Evolutionary conservation across 2,888 invertebrate species (phyloP).

Genomic region (Euzophera pinguis): DNA sequence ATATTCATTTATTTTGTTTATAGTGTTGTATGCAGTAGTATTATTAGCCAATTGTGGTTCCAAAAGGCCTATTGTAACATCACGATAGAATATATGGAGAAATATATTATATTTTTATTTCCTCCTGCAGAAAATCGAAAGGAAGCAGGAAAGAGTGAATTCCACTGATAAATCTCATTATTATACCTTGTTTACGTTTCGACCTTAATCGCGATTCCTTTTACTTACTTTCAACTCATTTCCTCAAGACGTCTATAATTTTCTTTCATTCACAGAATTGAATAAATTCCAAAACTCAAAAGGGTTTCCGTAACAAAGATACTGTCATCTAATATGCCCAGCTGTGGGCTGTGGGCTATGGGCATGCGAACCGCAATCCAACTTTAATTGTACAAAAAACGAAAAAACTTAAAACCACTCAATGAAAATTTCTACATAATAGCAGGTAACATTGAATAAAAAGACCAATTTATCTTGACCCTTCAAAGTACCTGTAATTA

Average conservation of each 20-base stretch:
- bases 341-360: constrained; percentile 36
- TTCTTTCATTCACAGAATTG: too few relatives aligned
- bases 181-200: background rate
- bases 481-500: background rate
- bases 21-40: too few relatives aligned
- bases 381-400: constrained; percentile 52
- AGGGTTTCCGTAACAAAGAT: constrained; percentile 41
- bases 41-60: too few relatives aligned
- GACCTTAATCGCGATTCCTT: background rate
- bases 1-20: too few relatives aligned
- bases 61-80: too few relatives aligned
- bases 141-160: background rate
- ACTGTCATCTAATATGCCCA: constrained; percentile 57
- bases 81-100: background rate
- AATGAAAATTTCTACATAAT: constrained; percentile 51
- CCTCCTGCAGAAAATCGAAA: background rate
- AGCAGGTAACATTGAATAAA: constrained; percentile 41
- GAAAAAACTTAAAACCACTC: constrained; percentile 41
- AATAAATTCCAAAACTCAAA: constrained; percentile 13
- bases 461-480: constrained; percentile 28
- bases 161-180: background rate
- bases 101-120: background rate
- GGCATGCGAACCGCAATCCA: constrained; percentile 47
- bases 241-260: background rate
- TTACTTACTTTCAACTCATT: background rate